phyloP scores from a whole-genome alignment of 1,140 invertebrate species.

The Diorhabda carinulata region DNA sequence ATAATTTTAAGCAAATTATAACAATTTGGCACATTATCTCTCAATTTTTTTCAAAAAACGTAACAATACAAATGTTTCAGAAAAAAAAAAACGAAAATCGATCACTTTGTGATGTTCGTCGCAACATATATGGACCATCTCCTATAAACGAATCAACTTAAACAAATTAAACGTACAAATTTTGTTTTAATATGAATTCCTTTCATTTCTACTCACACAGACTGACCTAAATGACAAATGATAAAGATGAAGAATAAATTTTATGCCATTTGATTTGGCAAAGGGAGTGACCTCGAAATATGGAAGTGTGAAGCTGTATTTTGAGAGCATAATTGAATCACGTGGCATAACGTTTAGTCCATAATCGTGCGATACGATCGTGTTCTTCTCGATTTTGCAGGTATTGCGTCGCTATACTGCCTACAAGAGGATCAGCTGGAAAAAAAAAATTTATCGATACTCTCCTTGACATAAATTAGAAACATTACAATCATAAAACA shows the following conservation, averaged over 20 bases:
- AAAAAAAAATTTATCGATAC: conserved; percentile 4
- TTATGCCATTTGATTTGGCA: conserved; percentile 30
- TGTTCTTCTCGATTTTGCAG: conserved; percentile 96
- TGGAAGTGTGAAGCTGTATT: not conserved
- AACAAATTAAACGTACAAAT: not conserved
- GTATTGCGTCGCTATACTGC: conserved; percentile 97
- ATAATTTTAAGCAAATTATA: too few species aligned
- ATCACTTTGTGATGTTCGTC: too few species aligned
- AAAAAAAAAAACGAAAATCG: too few species aligned
- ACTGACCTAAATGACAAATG: not conserved
- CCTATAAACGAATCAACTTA: not conserved
- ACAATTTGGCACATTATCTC: too few species aligned
- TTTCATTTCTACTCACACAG: not conserved
- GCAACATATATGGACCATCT: too few species aligned
- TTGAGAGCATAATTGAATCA: conserved; percentile 54
- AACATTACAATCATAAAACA: too few species aligned
- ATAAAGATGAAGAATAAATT: not conserved
- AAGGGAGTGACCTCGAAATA: conserved; percentile 29
- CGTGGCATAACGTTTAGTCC: conserved; percentile 97
- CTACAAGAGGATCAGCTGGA: conserved; percentile 91
- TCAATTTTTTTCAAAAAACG: too few species aligned
- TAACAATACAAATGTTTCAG: too few species aligned
- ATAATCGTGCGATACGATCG: conserved; percentile 93
- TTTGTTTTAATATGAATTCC: not conserved
- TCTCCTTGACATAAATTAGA: not conserved